Evolutionary conservation across 2,113 vertebrate genomes (phyloP), one percentile per base, ranked within the genome.

Genomic region (Chloebia gouldiae): DNA sequence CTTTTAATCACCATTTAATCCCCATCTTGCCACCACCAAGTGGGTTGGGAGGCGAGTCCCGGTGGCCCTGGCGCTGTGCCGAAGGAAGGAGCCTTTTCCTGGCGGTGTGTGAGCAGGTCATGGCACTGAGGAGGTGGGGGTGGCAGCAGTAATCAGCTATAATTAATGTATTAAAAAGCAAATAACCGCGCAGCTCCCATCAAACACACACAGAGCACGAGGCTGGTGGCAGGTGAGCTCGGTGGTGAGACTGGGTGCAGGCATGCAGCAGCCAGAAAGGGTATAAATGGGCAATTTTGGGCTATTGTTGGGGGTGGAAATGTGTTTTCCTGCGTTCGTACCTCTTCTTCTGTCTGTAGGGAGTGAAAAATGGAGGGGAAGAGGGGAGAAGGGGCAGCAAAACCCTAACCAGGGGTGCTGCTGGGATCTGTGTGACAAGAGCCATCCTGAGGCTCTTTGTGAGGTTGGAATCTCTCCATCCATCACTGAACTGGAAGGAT

Each of bases 151-250:
- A 80, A 83, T 92, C 89, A 88, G 82, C 83, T 81, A 4, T 93
- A 92, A 93, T 95, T 97, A 95, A 88, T 92, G 72, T 56, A 76
- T 95, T 97, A 91, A 95, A 91, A 78, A 93, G 89, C 66, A 6
- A 66, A 80, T 84, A 76, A 89, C 89, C 30, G n/a, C 28, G 16
- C 77, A 78, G 64, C 91, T 90, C 69, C 81, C 13, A 50, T 95
- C 87, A 69, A 77, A 86, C 80, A 42, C 54, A 9, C 80, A 49
- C 47, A 2, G 5, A n/a, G 84, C 91, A 71, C n/a, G 18, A 81
- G 92, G 83, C 86, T 4, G 25, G 89, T 23, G 40, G 86, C 89
- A 93, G 94, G 92, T 91, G 94, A 96, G 93, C 63, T 73, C 0
- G 2, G 33, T 0, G 30, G 39, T 4, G 33, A 56, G 69, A 11